phyloP scores from a whole-genome alignment of 2,113 vertebrate species.

The Oxyruncus cristatus region DNA sequence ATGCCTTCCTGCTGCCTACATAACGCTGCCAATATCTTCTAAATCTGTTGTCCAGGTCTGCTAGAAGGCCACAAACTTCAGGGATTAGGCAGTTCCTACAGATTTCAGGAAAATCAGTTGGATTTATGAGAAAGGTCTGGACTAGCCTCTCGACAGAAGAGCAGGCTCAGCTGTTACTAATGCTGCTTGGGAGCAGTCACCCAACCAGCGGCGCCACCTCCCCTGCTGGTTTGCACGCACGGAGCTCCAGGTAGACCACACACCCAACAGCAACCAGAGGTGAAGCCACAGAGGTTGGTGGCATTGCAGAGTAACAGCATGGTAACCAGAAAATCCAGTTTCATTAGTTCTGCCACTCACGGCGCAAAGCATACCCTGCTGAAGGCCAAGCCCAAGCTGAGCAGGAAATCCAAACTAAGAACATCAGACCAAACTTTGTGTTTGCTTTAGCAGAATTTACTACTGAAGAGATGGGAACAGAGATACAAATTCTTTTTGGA shows the following conservation, averaged over 20 bases:
- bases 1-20: not conserved
- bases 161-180: not conserved
- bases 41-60: not conserved
- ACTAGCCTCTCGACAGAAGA: not conserved
- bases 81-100: not conserved
- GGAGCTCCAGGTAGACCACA: not conserved
- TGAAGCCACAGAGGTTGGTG: not conserved
- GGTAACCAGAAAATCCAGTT: not conserved
- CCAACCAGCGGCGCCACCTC: not conserved
- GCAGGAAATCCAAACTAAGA: not conserved
- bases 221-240: fast-evolving
- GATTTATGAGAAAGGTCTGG: not conserved
- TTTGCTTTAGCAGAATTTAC: not conserved
- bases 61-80: not conserved
- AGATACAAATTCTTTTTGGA: not conserved
- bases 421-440: not conserved
- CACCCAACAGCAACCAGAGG: not conserved
- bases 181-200: not conserved
- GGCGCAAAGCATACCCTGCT: not conserved
- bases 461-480: not conserved
- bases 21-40: not conserved
- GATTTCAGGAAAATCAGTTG: not conserved
- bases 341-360: not conserved
- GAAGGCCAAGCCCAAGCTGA: not conserved
- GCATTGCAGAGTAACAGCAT: not conserved